Evolutionary conservation across 2,888 invertebrate genomes (phyloP).

Genomic region (Tubulanus polymorphus): DNA sequence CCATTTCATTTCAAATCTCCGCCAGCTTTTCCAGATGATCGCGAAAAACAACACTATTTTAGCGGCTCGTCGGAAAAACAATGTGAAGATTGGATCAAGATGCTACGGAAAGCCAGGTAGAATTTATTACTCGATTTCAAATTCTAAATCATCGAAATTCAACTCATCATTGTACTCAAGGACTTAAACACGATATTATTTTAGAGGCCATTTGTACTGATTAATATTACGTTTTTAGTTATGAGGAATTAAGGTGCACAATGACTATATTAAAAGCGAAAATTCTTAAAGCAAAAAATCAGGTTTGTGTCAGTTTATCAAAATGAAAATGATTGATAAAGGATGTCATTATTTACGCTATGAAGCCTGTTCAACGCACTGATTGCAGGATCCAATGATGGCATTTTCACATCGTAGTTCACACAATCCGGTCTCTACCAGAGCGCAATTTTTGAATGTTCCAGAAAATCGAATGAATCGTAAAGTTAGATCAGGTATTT

Average conservation of each 20-base stretch:
- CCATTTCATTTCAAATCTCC: neutral
- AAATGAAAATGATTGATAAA: too few relatives aligned
- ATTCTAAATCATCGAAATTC: neutral
- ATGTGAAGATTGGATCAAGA: neutral
- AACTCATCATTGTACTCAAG: too few relatives aligned
- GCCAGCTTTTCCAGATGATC: neutral
- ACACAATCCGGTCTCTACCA: too few relatives aligned
- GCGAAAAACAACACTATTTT: neutral
- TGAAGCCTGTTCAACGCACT: too few relatives aligned
- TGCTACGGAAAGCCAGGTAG: neutral
- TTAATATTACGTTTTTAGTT: neutral
- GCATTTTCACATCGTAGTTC: too few relatives aligned
- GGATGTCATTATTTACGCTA: too few relatives aligned
- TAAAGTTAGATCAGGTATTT: too few relatives aligned
- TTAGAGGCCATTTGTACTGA: neutral
- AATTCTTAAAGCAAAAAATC: neutral
- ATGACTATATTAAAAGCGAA: neutral
- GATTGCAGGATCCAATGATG: too few relatives aligned
- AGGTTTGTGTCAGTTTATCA: too few relatives aligned
- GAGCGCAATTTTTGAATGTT: too few relatives aligned
- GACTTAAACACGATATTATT: too few relatives aligned
- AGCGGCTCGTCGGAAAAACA: neutral
- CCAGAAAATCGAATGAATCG: too few relatives aligned
- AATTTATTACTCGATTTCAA: neutral
- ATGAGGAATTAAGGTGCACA: neutral